phyloP scores from a whole-genome alignment of 92 coral and sea anemone species.

The Paramuricea clavata region DNA sequence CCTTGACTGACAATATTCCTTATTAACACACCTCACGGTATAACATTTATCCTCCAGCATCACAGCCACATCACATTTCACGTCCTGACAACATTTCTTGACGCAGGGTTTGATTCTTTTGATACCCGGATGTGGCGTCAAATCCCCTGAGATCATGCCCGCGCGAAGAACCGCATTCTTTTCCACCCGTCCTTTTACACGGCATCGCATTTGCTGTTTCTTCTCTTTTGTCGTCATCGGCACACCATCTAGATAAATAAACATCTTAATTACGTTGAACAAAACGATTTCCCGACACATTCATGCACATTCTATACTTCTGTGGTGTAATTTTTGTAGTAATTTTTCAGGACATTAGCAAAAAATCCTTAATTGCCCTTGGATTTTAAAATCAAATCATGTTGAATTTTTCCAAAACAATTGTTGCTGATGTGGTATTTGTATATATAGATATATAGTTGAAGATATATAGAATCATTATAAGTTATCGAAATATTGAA shows the following conservation, averaged over 20 bases:
- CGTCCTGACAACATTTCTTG: conserved; percentile 80
- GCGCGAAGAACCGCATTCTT: conserved; percentile 89
- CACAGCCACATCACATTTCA: conserved; percentile 92
- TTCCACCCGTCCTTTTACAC: conserved; percentile 82
- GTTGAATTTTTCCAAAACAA: too few relatives aligned
- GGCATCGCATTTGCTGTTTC: conserved; percentile 74
- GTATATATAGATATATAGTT: too few relatives aligned
- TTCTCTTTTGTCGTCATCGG: conserved; percentile 69
- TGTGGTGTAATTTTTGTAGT: too few relatives aligned
- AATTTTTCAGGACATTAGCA: too few relatives aligned
- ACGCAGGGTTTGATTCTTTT: conserved; percentile 84
- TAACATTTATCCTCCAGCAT: conserved; percentile 93
- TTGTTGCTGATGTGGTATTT: too few relatives aligned
- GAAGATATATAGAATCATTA: too few relatives aligned
- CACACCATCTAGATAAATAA: conserved; percentile 67
- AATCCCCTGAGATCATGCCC: conserved; percentile 95
- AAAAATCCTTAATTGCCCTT: too few relatives aligned
- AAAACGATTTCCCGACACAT: too few relatives aligned
- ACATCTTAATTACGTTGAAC: background rate
- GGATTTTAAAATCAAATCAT: too few relatives aligned
- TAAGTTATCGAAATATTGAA: too few relatives aligned
- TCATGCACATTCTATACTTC: too few relatives aligned
- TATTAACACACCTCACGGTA: conserved; percentile 85
- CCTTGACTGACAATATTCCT: conserved; percentile 83
- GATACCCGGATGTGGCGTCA: conserved; percentile 81